A percentile compares a stretch with the other conserved stretches of the same genome.
Evolutionary conservation across 2,113 vertebrate genomes (phyloP).

Genomic region (Leptobrachium leishanense): DNA sequence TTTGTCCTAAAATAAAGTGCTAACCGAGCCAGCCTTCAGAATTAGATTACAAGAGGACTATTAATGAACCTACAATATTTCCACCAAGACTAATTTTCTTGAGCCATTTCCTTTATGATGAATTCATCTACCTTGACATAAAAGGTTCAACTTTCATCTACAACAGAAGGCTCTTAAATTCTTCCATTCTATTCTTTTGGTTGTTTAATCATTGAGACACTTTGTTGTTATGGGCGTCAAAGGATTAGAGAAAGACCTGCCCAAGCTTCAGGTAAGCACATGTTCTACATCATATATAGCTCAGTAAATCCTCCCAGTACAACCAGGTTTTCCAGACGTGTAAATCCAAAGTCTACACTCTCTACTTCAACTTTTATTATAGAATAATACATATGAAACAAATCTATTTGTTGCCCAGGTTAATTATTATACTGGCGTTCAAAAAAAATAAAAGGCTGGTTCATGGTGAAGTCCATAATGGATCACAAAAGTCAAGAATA

Average conservation of each 20-base stretch:
- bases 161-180: not conserved
- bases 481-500: too few relatives aligned
- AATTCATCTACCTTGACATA: too few relatives aligned
- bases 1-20: too few relatives aligned
- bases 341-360: constrained; percentile 7
- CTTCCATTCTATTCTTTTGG: not conserved
- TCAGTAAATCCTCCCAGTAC: constrained; percentile 10
- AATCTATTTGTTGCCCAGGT: too few relatives aligned
- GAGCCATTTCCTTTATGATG: too few relatives aligned
- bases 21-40: too few relatives aligned
- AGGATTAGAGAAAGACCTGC: constrained; percentile 19
- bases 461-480: too few relatives aligned
- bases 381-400: not conserved
- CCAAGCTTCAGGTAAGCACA: constrained; percentile 32
- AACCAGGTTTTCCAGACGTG: constrained; percentile 25
- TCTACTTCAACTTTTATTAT: constrained; percentile 17
- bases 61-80: too few relatives aligned
- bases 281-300: constrained; percentile 18
- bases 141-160: not conserved
- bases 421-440: too few relatives aligned
- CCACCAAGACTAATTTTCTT: too few relatives aligned
- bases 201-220: constrained; percentile 35
- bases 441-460: too few relatives aligned
- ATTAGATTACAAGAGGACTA: too few relatives aligned
- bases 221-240: constrained; percentile 32